Percentiles rank a stretch among this genome's conserved stretches.
These are phyloP conservation scores for Lethenteron reissneri DNA, from an alignment of 2,113 vertebrate genomes.

Conservation along the genomic window DNA sequence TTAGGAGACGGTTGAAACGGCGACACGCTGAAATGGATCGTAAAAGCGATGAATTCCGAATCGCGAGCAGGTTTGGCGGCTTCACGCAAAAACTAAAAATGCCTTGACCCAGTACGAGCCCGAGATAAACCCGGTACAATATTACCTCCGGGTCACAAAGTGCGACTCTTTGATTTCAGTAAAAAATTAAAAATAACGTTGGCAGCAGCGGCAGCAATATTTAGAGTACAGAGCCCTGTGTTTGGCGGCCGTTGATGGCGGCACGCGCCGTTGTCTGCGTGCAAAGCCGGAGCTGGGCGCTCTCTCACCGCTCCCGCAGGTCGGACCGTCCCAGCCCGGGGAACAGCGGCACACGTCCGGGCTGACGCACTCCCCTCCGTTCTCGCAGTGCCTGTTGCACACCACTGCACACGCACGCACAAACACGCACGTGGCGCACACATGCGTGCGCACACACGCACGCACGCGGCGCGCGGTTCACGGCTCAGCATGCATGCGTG, in stretches of 20 bases:
- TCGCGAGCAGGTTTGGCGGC: not conserved
- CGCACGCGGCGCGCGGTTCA: not conserved
- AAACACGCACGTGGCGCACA: not conserved
- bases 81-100: not conserved
- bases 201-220: not conserved
- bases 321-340: slow-evolving; percentile 51
- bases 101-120: not conserved
- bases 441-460: slow-evolving; percentile 11
- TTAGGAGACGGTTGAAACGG: slow-evolving; percentile 8
- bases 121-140: not conserved
- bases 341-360: slow-evolving; percentile 52
- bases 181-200: not conserved
- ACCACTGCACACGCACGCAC: slow-evolving; percentile 33
- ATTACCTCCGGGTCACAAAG: not conserved
- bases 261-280: not conserved
- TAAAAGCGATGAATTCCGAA: not conserved
- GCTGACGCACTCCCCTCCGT: slow-evolving; percentile 45
- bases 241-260: not conserved
- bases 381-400: slow-evolving; percentile 72
- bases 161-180: not conserved
- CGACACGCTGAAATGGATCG: not conserved
- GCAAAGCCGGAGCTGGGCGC: not conserved
- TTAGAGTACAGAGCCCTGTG: not conserved
- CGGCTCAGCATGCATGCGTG: not conserved
- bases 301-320: slow-evolving; percentile 44